Evolutionary conservation across 1,140 invertebrate species (phyloP).

Genomic region (Cephus cinctus): DNA sequence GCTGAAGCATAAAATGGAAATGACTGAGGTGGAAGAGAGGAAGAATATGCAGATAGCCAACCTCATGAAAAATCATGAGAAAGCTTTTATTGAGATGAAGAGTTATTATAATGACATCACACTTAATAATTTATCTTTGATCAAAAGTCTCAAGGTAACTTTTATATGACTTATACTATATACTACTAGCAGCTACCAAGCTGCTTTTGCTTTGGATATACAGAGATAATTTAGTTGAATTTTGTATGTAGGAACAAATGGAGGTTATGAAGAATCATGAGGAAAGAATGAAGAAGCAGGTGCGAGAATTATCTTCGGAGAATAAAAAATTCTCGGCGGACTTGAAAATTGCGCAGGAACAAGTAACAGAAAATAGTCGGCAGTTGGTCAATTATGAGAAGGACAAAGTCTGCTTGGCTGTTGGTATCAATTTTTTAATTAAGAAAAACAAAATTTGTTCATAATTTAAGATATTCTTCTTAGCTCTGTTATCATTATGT

Average conservation of each 20-base stretch:
- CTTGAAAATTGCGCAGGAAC: conserved; percentile 66
- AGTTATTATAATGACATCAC: conserved; percentile 94
- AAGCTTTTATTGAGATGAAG: conserved; percentile 84
- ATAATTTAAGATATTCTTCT: conserved; percentile 5
- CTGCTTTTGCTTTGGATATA: neutral
- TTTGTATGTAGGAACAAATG: conserved; percentile 71
- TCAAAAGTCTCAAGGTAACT: conserved; percentile 73
- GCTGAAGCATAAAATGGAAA: conserved; percentile 73
- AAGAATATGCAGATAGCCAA: conserved; percentile 85
- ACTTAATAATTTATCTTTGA: conserved; percentile 83
- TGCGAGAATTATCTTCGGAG: conserved; percentile 65
- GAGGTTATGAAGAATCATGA: conserved; percentile 79
- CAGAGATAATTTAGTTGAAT: conserved; percentile 1
- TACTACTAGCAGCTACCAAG: neutral
- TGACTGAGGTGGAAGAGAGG: conserved; percentile 84
- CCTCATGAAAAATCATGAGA: conserved; percentile 80
- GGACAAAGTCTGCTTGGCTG: conserved; percentile 63
- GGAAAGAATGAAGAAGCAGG: conserved; percentile 72
- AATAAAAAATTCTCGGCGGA: conserved; percentile 73
- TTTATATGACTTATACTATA: conserved; percentile 3
- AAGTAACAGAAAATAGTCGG: conserved; percentile 68
- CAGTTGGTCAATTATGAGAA: conserved; percentile 80
- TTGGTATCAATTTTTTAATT: conserved; percentile 25
- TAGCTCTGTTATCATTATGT: conserved; percentile 8
- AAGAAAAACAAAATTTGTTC: neutral